Evolutionary conservation across 2,797 vertebrate species (phyloP), one percentile per base, ranked within the genome.

Genomic region (Danio tinwini): DNA sequence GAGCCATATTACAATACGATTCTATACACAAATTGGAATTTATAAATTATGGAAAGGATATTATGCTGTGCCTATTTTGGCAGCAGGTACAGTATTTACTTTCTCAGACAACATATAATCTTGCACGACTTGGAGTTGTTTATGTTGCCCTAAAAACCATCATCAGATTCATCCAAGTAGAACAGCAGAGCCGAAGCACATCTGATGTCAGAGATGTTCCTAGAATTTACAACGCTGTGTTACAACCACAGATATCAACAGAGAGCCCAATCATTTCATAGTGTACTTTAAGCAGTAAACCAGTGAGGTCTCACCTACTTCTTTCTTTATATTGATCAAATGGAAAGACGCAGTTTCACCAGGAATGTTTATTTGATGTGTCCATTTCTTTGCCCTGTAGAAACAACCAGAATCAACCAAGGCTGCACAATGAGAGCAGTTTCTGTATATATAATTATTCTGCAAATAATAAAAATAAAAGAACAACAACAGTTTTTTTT

Each of bases 321-420:
- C 4, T 56, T 47, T 49, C 7, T 39, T 39, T 68, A 19, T 19
- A 68, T 16, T 1, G 45, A 61, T 61, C 37, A 53, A 44, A 74
- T 16, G n/a, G n/a, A 78, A 64, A 63, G 4, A 0, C 8, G 12
- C n/a, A 55, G 9, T 52, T 70, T 78, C 52, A 74, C 70, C 69
- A 81, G 81, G 70, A 85, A 85, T 72, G 65, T 83, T 85, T 85
- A 81, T 85, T 69, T 85, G 11, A 78, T 49, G 74, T 61, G 64
- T 19, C 65, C 13, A 39, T 77, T 29, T 55, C n/a, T 64, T 14
- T 67, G 77, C 44, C 76, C 50, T 71, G 17, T 53, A 69, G 67
- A 67, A 72, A 82, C 45, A 59, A 58, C 55, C 55, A 69, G 65
- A 47, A 42, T 53, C 13, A 42, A 16, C 39, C n/a, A 55, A 44